Conservation (phyloP, 1,140 invertebrate species). For the Panulirus ornatus region DNA sequence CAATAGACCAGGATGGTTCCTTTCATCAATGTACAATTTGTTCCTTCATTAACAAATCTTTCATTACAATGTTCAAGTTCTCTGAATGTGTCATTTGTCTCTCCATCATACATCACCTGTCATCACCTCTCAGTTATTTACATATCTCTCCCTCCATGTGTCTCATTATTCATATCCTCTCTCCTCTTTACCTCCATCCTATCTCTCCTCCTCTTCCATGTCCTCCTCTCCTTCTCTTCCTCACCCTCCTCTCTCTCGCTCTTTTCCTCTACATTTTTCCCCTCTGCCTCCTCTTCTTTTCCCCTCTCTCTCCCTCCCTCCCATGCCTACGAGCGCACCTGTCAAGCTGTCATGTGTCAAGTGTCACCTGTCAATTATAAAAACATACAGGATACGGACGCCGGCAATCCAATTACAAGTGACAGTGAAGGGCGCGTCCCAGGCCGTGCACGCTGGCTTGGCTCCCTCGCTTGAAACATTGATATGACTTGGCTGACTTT, state of each 20-base stretch:
- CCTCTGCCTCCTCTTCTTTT: neutral
- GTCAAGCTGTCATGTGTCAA: slow-evolving; percentile 33
- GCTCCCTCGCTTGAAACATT: neutral
- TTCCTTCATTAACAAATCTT: too few relatives aligned
- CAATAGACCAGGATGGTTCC: too few relatives aligned
- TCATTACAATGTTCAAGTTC: too few relatives aligned
- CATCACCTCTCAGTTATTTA: too few relatives aligned
- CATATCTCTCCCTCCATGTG: too few relatives aligned
- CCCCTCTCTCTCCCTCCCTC: neutral
- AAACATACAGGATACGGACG: slow-evolving; percentile 31
- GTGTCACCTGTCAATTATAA: slow-evolving; percentile 55
- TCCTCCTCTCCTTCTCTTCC: neutral
- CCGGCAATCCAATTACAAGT: slow-evolving; percentile 30
- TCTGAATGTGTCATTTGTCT: too few relatives aligned
- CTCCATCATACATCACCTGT: too few relatives aligned
- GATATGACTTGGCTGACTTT: too few relatives aligned
- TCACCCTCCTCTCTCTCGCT: neutral
- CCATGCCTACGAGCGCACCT: neutral
- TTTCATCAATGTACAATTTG: too few relatives aligned
- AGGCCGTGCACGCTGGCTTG: slow-evolving; percentile 23
- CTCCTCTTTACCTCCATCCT: too few relatives aligned
- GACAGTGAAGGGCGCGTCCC: slow-evolving; percentile 37
- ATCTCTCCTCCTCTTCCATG: neutral
- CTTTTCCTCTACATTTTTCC: neutral
- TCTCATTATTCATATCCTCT: neutral